A percentile compares a stretch with the other conserved stretches of the same genome.
phyloP scores from a whole-genome alignment of 2,888 invertebrate genomes.

The Standfussiana lucernea region DNA sequence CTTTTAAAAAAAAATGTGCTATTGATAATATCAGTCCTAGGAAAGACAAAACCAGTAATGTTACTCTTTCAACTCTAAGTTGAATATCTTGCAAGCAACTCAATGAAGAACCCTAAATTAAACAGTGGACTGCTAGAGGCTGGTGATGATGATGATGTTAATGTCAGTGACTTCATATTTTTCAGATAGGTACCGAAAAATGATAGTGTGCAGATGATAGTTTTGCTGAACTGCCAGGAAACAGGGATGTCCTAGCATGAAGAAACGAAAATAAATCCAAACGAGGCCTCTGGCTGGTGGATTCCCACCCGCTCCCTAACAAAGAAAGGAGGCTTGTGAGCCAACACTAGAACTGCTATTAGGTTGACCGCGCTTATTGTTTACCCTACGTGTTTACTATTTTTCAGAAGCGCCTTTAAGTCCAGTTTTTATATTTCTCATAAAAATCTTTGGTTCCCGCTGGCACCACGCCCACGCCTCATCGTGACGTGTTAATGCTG shows the following conservation, averaged over 20 bases:
- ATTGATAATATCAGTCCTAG: neutral
- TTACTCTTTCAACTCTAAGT: neutral
- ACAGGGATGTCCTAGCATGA: neutral
- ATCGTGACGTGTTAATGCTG: slow-evolving; percentile 82
- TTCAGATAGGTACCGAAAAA: neutral
- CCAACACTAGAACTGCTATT: neutral
- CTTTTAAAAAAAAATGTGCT: too few species aligned
- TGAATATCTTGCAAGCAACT: neutral
- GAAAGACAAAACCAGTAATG: neutral
- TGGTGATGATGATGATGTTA: neutral
- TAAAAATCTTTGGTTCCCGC: slow-evolving; percentile 50
- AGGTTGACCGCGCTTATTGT: neutral
- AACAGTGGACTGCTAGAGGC: neutral
- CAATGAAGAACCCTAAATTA: neutral
- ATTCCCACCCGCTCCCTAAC: neutral
- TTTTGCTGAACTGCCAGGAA: neutral
- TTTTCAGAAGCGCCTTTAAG: neutral
- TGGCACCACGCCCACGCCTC: slow-evolving; percentile 60
- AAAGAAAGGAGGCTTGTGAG: neutral
- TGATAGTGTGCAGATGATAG: neutral
- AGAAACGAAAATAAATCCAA: neutral
- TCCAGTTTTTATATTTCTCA: neutral
- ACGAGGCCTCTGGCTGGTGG: neutral
- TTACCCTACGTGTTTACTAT: neutral
- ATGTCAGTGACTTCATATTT: neutral